These are phyloP conservation scores for Caenorhabditis sp. DNA, from an alignment of 2,888 invertebrate species.

Conservation along the genomic window DNA sequence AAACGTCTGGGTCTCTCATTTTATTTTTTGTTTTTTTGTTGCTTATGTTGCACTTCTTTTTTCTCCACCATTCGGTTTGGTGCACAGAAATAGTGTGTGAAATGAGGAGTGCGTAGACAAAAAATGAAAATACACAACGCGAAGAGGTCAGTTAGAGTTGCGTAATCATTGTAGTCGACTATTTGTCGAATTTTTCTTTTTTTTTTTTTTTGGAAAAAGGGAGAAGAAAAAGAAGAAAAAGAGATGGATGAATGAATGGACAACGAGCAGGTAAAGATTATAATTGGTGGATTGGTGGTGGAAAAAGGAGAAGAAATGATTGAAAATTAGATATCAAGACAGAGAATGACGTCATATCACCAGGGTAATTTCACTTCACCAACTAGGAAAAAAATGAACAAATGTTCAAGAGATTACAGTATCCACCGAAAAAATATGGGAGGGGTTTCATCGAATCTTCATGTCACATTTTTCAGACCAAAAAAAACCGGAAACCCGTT, in stretches of 20 bases:
- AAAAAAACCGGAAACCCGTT: too few relatives aligned
- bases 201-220: not conserved
- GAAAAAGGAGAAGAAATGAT: not conserved
- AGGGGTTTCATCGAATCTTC: too few relatives aligned
- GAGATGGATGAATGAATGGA: not conserved
- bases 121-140: not conserved
- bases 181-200: not conserved
- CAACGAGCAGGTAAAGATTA: not conserved
- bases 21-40: not conserved
- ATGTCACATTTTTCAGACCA: too few relatives aligned
- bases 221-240: not conserved
- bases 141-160: not conserved
- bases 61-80: not conserved
- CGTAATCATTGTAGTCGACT: not conserved
- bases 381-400: too few relatives aligned
- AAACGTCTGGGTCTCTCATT: not conserved
- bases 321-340: not conserved
- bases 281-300: not conserved
- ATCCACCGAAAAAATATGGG: too few relatives aligned
- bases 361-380: too few relatives aligned
- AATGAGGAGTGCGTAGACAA: not conserved
- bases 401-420: too few relatives aligned
- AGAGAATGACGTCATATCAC: not conserved
- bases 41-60: constrained; percentile 1
- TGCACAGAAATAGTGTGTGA: not conserved